Evolutionary conservation across 23 tunicate genomes (phyloP), one percentile per base, ranked within the genome.

Genomic region (Styela plicata): DNA sequence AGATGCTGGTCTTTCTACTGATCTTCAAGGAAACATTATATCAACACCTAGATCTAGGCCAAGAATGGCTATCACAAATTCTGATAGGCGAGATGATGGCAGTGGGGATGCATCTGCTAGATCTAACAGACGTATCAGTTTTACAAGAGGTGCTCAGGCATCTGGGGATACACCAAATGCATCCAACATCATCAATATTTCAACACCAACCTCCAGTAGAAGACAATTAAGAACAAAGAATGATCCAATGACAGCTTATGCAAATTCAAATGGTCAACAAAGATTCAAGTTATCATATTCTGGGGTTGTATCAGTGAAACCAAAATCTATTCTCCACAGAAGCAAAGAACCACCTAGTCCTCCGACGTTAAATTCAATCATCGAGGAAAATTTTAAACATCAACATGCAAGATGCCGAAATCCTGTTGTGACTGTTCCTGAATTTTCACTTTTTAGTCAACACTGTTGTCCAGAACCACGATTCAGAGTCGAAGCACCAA

Each of bases 381-480:
- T 92, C 19, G 89, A 87, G 19, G 91, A 80, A 24, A 79, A 83
- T 65, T 79, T 87, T 21, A 85, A 87, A 69, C 81, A 79, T 31
- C 97, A 92, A 68, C 97, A 92, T 74, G 65, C 89, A 36, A 85
- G 73, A 33, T 92, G 97, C 82, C 75, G 85, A 66, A 92, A 92
- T 34, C 97, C 97, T 31, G 97, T 92, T 25, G 91, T 83, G 53
- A 92, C 97, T 10, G 97, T 92, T 21, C 97, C 97, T 0, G 88
- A 92, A 69, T 92, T 92, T 83, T 92, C 97, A 30, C 83, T 92
- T 7, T 27, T 79, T 25, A 92, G 91, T 34, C 84, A 84, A 1
- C 97, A 92, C 66, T 67, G 57, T 34, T 92, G 97, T 78, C 97
- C 91, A 0, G 83, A 87, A 21, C 91, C 97, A 17, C 33, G 87